Evolutionary conservation across 1,140 invertebrate genomes (phyloP).

Genomic region (Drosophila persimilis): DNA sequence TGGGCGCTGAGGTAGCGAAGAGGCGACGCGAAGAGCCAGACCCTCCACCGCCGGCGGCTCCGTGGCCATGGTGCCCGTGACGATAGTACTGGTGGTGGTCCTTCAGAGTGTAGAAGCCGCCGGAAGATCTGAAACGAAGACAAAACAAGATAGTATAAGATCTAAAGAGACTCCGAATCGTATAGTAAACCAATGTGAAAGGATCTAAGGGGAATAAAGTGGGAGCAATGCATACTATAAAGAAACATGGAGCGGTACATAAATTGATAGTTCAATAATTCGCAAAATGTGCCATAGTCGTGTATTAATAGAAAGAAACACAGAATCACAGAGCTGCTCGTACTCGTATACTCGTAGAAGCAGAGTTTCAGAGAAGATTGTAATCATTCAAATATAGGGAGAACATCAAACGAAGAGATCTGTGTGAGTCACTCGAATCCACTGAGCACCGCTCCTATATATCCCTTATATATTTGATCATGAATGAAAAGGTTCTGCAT

Average conservation of each 20-base stretch:
- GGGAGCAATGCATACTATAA: too few species aligned
- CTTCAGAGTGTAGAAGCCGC: slow-evolving; percentile 77
- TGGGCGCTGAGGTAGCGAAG: slow-evolving; percentile 76
- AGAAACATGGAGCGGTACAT: too few species aligned
- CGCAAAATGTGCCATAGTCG: too few species aligned
- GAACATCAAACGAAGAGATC: too few species aligned
- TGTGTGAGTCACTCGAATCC: too few species aligned
- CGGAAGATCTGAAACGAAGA: slow-evolving; percentile 68
- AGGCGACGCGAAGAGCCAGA: slow-evolving; percentile 59
- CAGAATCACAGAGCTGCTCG: neutral
- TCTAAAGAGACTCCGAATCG: neutral
- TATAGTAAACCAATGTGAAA: neutral
- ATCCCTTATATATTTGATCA: too few species aligned
- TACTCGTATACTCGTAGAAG: too few species aligned
- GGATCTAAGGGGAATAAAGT: neutral
- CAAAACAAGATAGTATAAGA: neutral
- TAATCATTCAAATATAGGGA: too few species aligned
- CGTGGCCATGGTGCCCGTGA: slow-evolving; percentile 46
- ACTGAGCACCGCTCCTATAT: too few species aligned
- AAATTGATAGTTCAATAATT: too few species aligned
- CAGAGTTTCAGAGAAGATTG: too few species aligned
- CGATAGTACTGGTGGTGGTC: slow-evolving; percentile 72
- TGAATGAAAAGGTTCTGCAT: too few species aligned
- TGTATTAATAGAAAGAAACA: neutral
- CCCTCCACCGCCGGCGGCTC: slow-evolving; percentile 25